A percentile compares a stretch with the other conserved stretches of the same genome.
These are phyloP conservation scores for Poecilobothrus nobilitatus DNA, from an alignment of 2,888 invertebrate species.

Conservation along the genomic window DNA sequence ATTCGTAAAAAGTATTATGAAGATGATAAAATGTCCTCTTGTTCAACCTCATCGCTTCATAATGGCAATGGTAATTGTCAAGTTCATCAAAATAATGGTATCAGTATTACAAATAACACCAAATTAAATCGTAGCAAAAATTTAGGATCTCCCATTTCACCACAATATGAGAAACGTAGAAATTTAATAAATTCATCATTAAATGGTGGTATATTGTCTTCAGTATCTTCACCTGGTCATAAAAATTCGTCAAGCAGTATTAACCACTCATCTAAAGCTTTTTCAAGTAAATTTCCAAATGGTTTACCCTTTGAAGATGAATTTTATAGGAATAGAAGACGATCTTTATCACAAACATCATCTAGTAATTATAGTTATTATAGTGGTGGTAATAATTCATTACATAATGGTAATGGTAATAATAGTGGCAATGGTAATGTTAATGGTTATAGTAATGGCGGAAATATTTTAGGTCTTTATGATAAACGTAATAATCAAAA, in stretches of 20 bases:
- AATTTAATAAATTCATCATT: neutral
- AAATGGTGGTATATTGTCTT: neutral
- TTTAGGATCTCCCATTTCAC: constrained; percentile 7
- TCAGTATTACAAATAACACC: constrained; percentile 21
- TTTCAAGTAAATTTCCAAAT: constrained; percentile 42
- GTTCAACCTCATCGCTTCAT: constrained; percentile 29
- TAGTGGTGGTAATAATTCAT: constrained; percentile 28
- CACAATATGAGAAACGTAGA: constrained; percentile 10
- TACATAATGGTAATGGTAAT: constrained; percentile 13
- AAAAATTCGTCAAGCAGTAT: constrained; percentile 36
- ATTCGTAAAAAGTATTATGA: constrained; percentile 31
- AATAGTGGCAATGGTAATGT: constrained; percentile 8
- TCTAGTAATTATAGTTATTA: constrained; percentile 43
- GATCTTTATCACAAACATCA: constrained; percentile 41
- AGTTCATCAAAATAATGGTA: constrained; percentile 21
- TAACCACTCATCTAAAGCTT: constrained; percentile 37
- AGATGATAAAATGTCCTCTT: constrained; percentile 31
- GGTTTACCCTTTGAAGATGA: constrained; percentile 44
- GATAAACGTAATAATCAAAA: too few species aligned
- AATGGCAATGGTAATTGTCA: constrained; percentile 13
- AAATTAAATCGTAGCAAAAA: neutral
- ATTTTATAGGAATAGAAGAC: constrained; percentile 35
- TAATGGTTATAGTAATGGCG: constrained; percentile 7
- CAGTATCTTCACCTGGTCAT: neutral
- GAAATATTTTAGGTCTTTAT: neutral